Evolutionary conservation across 2,113 vertebrate genomes (phyloP).

Genomic region (Narcine bancroftii): DNA sequence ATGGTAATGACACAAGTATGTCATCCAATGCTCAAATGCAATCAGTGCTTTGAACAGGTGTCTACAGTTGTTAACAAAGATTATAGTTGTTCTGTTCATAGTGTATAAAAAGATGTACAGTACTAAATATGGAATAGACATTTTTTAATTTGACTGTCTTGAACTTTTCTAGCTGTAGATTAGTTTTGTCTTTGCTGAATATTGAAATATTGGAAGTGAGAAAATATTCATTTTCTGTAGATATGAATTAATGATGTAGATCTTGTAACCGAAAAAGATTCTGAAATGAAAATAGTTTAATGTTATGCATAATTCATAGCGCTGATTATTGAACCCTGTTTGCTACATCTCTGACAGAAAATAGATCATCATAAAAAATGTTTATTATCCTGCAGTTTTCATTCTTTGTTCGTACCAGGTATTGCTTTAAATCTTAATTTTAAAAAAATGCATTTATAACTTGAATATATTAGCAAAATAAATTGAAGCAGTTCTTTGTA

Average conservation of each 20-base stretch:
- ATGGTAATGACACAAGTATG: neutral
- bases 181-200: neutral
- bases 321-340: neutral
- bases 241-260: neutral
- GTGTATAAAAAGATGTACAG: neutral
- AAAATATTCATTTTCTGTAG: neutral
- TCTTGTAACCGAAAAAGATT: neutral
- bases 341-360: neutral
- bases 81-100: neutral
- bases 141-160: neutral
- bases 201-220: neutral
- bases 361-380: neutral
- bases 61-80: neutral
- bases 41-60: neutral
- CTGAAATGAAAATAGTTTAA: neutral
- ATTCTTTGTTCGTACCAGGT: neutral
- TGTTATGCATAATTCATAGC: neutral
- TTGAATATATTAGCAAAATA: neutral
- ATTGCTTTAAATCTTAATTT: neutral
- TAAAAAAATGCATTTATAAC: neutral
- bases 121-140: neutral
- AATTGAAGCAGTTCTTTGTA: neutral
- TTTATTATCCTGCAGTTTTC: neutral
- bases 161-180: neutral
- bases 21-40: neutral